phyloP scores from a whole-genome alignment of 2,113 vertebrate species.

The Aldabrachelys gigantea region DNA sequence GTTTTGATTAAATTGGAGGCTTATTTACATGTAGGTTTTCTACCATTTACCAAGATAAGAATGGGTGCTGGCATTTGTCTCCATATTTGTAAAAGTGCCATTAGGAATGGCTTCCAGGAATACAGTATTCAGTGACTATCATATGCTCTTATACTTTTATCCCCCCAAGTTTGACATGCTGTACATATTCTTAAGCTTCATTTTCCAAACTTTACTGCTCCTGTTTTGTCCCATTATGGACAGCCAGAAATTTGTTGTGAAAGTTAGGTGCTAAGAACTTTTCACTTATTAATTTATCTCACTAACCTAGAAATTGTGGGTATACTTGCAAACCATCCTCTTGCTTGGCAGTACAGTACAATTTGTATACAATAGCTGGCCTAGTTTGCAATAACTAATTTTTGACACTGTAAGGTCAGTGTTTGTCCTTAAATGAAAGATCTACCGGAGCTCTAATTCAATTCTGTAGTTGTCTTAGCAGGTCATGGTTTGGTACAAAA shows the following conservation, averaged over 20 bases:
- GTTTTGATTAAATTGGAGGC: not conserved
- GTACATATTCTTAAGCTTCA: not conserved
- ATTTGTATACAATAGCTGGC: not conserved
- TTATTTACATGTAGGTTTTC: not conserved
- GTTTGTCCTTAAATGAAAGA: not conserved
- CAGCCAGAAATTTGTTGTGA: not conserved
- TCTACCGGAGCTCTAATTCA: not conserved
- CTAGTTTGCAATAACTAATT: not conserved
- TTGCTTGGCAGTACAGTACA: not conserved
- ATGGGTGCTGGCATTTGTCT: not conserved
- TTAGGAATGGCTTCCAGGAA: not conserved
- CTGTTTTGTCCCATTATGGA: not conserved
- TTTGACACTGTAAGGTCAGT: not conserved
- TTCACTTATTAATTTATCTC: not conserved
- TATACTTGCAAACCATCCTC: not conserved
- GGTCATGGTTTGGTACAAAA: constrained; percentile 38
- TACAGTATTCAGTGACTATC: not conserved
- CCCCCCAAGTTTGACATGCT: not conserved
- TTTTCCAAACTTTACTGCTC: not conserved
- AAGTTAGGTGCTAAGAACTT: not conserved
- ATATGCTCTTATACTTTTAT: not conserved
- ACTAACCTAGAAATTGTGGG: not conserved
- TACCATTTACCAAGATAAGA: not conserved
- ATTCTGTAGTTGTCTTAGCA: not conserved
- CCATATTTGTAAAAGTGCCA: not conserved